Evolutionary conservation across 2,888 invertebrate species (phyloP).

Genomic region (Chrysolina americana): DNA sequence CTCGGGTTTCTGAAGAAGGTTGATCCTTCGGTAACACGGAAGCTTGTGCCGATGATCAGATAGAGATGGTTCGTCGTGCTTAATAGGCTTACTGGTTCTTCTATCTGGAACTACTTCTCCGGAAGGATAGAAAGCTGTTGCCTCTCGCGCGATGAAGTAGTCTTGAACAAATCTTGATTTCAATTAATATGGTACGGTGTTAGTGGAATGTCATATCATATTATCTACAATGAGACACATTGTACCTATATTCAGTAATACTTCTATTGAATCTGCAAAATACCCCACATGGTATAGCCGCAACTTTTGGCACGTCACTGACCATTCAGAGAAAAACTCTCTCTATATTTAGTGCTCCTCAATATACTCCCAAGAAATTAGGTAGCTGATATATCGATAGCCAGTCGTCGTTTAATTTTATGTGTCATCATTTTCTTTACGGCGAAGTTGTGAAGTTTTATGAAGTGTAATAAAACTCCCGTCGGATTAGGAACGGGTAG

Average conservation of each 20-base stretch:
- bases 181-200: no score
- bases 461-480: slow-evolving; percentile 33
- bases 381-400: slow-evolving; percentile 3
- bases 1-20: no score
- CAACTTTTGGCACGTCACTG: slow-evolving; percentile 11
- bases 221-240: no score
- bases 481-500: slow-evolving; percentile 17
- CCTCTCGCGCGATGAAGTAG: no score
- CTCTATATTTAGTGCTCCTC: background rate
- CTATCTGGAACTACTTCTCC: no score
- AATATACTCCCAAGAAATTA: slow-evolving; percentile 19
- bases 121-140: no score
- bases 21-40: no score
- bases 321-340: background rate
- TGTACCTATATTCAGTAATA: background rate
- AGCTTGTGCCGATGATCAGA: no score
- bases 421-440: slow-evolving; percentile 28
- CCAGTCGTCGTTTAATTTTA: slow-evolving; percentile 31
- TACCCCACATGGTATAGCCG: background rate
- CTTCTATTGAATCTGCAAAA: background rate
- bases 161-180: no score
- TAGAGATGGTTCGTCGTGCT: no score
- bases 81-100: no score
- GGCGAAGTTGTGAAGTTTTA: slow-evolving; percentile 28
- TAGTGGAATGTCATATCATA: no score